Evolutionary conservation across 2,888 invertebrate genomes (phyloP).

Genomic region (Troides oblongomaculatus): DNA sequence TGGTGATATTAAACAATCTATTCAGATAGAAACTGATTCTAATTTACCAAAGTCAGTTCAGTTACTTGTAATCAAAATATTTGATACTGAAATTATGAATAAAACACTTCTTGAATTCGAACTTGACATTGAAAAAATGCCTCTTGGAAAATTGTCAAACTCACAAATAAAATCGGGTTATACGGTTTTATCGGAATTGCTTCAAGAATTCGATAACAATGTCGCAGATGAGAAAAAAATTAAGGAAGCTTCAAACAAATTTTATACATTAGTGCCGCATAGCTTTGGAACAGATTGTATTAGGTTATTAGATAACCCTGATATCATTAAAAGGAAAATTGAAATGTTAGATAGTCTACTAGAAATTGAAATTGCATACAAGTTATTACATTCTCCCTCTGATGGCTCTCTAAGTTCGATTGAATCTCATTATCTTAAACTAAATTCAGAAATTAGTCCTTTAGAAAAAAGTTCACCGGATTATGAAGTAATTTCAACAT

Average conservation of each 20-base stretch:
- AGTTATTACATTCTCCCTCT: conserved; percentile 83
- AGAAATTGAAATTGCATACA: conserved; percentile 97
- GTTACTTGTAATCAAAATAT: conserved; percentile 23
- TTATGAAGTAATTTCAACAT: conserved; percentile 85
- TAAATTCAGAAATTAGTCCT: conserved; percentile 89
- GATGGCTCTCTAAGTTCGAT: conserved; percentile 75
- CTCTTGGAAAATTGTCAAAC: conserved; percentile 29
- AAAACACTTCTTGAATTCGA: conserved; percentile 25
- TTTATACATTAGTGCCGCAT: conserved; percentile 82
- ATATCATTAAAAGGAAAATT: conserved; percentile 82
- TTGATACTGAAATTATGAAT: conserved; percentile 29
- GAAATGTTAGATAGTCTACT: conserved; percentile 94
- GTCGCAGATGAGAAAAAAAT: conserved; percentile 15
- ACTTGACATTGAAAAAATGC: conserved; percentile 29
- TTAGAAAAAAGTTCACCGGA: conserved; percentile 85
- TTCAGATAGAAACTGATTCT: conserved; percentile 23
- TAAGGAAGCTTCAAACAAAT: conserved; percentile 28
- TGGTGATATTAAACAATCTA: conserved; percentile 19
- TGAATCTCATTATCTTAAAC: conserved; percentile 91
- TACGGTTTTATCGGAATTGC: conserved; percentile 17
- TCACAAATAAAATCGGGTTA: conserved; percentile 25
- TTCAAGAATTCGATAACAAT: conserved; percentile 18
- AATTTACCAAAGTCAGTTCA: conserved; percentile 26
- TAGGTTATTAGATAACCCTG: conserved; percentile 86
- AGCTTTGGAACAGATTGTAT: conserved; percentile 91